Percentiles rank a stretch among this genome's conserved stretches.
Conservation (phyloP, 2,113 vertebrate species). For the Silurus glanis region DNA sequence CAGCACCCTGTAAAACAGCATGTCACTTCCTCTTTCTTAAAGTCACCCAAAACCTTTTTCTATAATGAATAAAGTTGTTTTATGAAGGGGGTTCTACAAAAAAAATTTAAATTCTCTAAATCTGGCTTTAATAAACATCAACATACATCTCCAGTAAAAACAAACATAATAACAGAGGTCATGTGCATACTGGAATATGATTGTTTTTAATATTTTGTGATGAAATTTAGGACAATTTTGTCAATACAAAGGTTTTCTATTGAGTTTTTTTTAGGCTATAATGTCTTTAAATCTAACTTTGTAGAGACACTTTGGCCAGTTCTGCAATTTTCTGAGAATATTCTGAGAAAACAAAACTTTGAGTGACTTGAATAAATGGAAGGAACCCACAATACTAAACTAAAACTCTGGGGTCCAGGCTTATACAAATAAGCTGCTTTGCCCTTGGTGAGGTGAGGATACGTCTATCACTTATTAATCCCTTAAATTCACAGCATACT, state of each 20-base stretch:
- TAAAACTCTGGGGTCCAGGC: background rate
- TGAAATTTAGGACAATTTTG: background rate
- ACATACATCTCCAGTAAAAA: background rate
- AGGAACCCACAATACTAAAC: background rate
- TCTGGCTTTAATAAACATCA: background rate
- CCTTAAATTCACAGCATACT: background rate
- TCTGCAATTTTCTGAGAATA: background rate
- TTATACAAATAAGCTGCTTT: background rate
- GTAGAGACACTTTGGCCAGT: background rate
- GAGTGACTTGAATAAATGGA: constrained; percentile 6
- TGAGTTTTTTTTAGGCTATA: background rate
- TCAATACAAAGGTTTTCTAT: background rate
- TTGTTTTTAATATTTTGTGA: background rate
- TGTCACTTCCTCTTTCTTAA: background rate
- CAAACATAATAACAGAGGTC: background rate
- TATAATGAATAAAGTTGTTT: background rate
- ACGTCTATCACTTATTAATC: background rate
- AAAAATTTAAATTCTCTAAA: background rate
- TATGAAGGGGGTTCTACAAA: background rate
- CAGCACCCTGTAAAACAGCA: background rate
- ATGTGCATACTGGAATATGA: background rate
- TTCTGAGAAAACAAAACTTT: background rate
- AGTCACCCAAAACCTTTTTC: background rate
- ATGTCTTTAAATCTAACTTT: background rate
- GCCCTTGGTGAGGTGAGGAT: background rate